A percentile compares a stretch with the other conserved stretches of the same genome.
These are phyloP conservation scores for Furcifer pardalis DNA, from an alignment of 2,797 vertebrate species.

Conservation along the genomic window DNA sequence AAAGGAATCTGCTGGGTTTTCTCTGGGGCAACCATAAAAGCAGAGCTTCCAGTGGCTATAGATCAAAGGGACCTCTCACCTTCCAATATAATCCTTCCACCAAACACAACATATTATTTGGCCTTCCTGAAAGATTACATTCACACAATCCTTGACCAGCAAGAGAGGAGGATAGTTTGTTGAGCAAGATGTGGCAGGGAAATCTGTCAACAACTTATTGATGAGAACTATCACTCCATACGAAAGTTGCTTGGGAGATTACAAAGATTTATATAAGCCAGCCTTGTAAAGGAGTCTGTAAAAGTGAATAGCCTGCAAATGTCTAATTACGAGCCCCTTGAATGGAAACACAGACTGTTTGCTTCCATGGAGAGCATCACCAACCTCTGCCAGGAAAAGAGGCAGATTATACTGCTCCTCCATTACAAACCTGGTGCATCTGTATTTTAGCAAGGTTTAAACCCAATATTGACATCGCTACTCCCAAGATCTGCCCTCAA, in stretches of 20 bases:
- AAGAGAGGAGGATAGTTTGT: neutral
- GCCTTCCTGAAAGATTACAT: neutral
- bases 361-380: neutral
- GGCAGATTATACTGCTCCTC: neutral
- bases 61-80: neutral
- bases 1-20: neutral
- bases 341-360: neutral
- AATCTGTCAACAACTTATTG: neutral
- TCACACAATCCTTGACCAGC: neutral
- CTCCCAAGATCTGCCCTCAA: too few species aligned
- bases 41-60: neutral
- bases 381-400: neutral
- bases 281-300: neutral
- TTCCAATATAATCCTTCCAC: neutral
- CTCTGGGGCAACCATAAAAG: neutral
- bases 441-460: too few species aligned
- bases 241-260: neutral
- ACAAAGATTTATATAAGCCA: too few species aligned
- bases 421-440: neutral
- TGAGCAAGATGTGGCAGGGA: neutral
- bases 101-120: neutral
- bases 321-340: neutral
- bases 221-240: neutral
- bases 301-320: neutral
- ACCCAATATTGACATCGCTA: too few species aligned